A percentile compares a stretch with the other conserved stretches of the same genome.
phyloP scores from a whole-genome alignment of 2,113 vertebrate genomes.

The Chloebia gouldiae region DNA sequence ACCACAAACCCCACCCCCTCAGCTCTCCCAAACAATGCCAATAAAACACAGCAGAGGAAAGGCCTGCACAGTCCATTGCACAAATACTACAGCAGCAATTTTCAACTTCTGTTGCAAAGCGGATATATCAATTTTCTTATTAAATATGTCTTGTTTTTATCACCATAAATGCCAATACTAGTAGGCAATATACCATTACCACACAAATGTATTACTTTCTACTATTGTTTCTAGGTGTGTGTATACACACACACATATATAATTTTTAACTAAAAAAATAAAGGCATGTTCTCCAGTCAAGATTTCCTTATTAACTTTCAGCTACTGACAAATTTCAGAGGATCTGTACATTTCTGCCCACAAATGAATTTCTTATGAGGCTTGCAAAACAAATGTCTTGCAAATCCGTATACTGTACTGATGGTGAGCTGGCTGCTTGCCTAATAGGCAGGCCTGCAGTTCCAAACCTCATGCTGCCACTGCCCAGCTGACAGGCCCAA shows the following conservation, averaged over 20 bases:
- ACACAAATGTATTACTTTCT: background rate
- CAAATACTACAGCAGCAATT: background rate
- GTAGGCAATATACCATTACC: background rate
- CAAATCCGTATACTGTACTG: fast-evolving
- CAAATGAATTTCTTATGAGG: background rate
- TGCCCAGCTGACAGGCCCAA: background rate
- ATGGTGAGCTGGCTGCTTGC: background rate
- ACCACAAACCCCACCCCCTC: background rate
- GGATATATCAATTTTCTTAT: fast-evolving
- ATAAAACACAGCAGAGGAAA: background rate
- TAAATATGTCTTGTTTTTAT: background rate
- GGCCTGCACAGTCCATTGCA: background rate
- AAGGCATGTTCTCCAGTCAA: background rate
- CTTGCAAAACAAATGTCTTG: background rate
- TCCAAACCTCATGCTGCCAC: background rate
- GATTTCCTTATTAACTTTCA: background rate
- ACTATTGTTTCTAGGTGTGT: background rate
- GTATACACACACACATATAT: fast-evolving
- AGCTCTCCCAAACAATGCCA: background rate
- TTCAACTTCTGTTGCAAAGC: background rate
- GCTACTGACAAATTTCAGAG: background rate
- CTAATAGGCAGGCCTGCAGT: background rate
- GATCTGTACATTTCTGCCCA: background rate
- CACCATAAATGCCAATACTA: background rate
- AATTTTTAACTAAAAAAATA: too few relatives aligned